Evolutionary conservation across 2,888 invertebrate genomes (phyloP), one percentile per base, ranked within the genome.

Genomic region (Acrobasis suavella): DNA sequence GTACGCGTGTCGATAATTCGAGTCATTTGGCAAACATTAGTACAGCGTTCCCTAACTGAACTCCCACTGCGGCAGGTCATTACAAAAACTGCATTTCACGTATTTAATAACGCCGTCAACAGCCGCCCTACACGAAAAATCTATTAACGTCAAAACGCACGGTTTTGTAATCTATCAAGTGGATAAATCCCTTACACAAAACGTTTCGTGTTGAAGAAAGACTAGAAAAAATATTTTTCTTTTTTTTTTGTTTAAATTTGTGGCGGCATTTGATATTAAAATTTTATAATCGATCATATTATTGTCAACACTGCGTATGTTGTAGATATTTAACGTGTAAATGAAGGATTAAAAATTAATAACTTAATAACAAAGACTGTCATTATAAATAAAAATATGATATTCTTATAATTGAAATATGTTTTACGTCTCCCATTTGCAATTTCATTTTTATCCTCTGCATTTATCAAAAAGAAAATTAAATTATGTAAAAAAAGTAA

Each of bases 61-160:
- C 70, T 67, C 67, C 70, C 72, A 74, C 75, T 72, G 75, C 70
- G 69, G 59, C 69, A 14, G 73, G 78, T 83, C 86, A 85, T 89
- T 87, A 87, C 80, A 84, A 89, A 91, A 91, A 89, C 80, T 88
- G 91, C 91, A 90, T 89, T 82, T 92, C 91, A 91, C 78, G 89
- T 86, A 87, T 89, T 89, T 88, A 91, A 91, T 90, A 89, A 87
- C 82, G 78, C 81, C 85, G 80, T 85, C 85, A 81, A 73, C 74
- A 75, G 80, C 73, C 81, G 82, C 85, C 88, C 87, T 75, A 80
- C 77, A 80, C 77, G 78, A 83, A 81, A 86, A 87, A 87, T 86
- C 89, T 87, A 90, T 91, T 90, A 89, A 82, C 85, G 91, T 90
- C 88, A 84, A 79, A 79, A 82, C 72, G 81, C 75, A 77, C 80